Evolutionary conservation across 2,797 vertebrate genomes (phyloP), one percentile per base, ranked within the genome.

Genomic region (Arnoldichthys spilopterus): DNA sequence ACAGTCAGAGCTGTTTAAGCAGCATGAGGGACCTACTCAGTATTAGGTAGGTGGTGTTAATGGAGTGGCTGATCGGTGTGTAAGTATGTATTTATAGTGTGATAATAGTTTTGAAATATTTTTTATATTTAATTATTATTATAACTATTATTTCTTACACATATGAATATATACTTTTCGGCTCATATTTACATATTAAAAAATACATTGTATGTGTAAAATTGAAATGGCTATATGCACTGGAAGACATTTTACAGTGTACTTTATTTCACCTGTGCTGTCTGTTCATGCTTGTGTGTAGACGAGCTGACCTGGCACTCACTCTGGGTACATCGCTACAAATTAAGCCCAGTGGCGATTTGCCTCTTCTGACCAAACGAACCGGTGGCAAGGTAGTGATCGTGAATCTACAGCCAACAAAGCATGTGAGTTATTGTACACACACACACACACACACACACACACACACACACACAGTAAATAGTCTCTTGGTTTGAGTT

Each of bases 271-370:
- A 24, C 1, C 28, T 20, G n/a, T 26, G 54, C 8, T 58, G 0
- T 15, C 6, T 30, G 24, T 59, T 4, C 16, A 1, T 74, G 32
- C 72, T 2, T 78, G 30, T 59, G n/a, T 82, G 66, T 32, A 99
- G 98, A 86, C 95, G 87, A 70, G 97, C 97, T 0, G 97, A 98
- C 87, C 88, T 99, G 86, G 95, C 97, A 0, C 75, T 99, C 88
- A 96, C 98, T 0, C 91, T 99, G 85, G 98, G 98, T 53, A 99
- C 97, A 0, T 98, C 97, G 4, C 85, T 99, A 88, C 98, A 99
- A 90, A 99, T 99, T 89, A 98, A 97, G 87, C 98, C 98, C 77
- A 98, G 96, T 0, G 97, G 96, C 76, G 96, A 99, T 87, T 96
- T 99, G 68, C 98, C 98, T 0, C 92, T 99, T 0, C 90, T 96